These are phyloP conservation scores for Eumacrocentrus americanus DNA, from an alignment of 2,888 invertebrate genomes.

Conservation along the genomic window DNA sequence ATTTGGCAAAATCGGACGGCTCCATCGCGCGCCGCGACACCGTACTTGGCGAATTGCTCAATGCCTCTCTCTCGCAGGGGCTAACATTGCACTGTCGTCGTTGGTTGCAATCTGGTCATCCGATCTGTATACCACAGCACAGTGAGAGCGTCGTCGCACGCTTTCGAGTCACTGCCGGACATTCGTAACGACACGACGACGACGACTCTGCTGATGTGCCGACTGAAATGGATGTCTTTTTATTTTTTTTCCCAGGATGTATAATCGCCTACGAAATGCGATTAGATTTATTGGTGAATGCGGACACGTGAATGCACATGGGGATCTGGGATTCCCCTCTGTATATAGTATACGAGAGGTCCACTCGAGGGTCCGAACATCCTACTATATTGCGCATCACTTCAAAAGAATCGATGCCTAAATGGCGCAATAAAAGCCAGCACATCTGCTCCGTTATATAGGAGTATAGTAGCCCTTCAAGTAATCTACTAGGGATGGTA, in stretches of 20 bases:
- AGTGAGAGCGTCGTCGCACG: background rate
- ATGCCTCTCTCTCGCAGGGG: slow-evolving; percentile 39
- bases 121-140: slow-evolving; percentile 23
- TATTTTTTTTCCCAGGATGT: background rate
- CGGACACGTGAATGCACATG: slow-evolving; percentile 13
- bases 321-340: background rate
- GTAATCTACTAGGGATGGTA: too few relatives aligned
- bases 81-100: slow-evolving; percentile 1
- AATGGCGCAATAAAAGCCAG: background rate
- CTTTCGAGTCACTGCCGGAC: too few relatives aligned
- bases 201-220: too few relatives aligned
- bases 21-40: slow-evolving; percentile 47
- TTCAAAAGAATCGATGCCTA: background rate
- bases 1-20: slow-evolving; percentile 58
- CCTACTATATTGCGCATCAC: background rate
- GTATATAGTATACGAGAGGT: background rate
- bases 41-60: slow-evolving; percentile 57
- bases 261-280: background rate
- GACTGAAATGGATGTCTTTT: background rate
- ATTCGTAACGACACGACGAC: too few relatives aligned
- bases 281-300: background rate
- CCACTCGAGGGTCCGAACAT: background rate
- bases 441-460: background rate
- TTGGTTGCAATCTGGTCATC: slow-evolving; percentile 27
- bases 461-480: too few relatives aligned